Evolutionary conservation across 2,113 vertebrate species (phyloP).

Genomic region (Urocolius indicus): DNA sequence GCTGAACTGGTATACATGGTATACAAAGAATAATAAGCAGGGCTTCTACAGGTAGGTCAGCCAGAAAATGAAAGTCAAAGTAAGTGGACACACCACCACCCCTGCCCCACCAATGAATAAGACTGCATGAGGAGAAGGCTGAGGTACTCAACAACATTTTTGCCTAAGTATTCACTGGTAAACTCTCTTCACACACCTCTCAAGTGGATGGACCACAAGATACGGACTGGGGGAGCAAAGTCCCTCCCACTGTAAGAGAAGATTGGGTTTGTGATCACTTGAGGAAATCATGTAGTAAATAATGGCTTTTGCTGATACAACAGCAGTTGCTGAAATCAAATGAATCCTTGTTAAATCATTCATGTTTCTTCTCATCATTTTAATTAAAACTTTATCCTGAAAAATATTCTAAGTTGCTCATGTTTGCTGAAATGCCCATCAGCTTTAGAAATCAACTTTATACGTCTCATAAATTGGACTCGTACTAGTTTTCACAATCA

Average conservation of each 20-base stretch:
- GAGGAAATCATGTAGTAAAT: background rate
- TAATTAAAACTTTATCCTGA: background rate
- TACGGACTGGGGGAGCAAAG: background rate
- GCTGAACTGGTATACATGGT: background rate
- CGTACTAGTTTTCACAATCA: constrained; percentile 21
- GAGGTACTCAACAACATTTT: background rate
- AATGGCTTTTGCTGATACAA: background rate
- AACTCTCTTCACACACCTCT: background rate
- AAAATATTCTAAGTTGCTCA: background rate
- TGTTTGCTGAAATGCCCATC: constrained; percentile 1
- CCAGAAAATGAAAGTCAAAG: background rate
- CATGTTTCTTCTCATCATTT: background rate
- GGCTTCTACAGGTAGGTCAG: background rate
- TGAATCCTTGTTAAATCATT: background rate
- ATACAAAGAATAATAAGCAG: background rate
- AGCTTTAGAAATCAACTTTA: constrained; percentile 25
- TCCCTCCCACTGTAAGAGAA: background rate
- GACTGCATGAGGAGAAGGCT: background rate
- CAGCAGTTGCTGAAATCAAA: background rate
- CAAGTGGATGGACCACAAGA: background rate
- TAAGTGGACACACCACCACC: too few species aligned
- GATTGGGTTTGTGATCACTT: background rate
- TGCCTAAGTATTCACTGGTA: background rate
- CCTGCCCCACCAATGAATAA: too few species aligned
- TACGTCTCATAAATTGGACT: constrained; percentile 12